phyloP scores from a whole-genome alignment of 2,797 vertebrate species.

The Tapera naevia region DNA sequence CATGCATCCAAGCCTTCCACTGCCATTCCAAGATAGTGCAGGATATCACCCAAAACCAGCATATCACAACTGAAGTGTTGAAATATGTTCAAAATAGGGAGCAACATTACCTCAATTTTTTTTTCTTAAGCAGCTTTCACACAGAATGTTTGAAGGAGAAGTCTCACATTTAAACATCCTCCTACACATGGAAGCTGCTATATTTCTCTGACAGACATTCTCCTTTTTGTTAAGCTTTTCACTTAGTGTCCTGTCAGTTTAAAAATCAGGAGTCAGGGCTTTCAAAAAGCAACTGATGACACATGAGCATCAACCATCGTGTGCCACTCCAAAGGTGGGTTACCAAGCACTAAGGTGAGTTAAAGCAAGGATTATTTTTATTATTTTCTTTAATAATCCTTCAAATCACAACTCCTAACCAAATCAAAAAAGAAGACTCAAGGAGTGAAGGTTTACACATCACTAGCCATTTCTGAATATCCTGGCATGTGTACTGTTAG shows the following conservation, averaged over 20 bases:
- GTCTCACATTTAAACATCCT: conserved; percentile 15
- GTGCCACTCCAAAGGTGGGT: background rate
- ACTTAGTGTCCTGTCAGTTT: background rate
- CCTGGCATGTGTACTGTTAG: fast-evolving
- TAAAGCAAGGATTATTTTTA: background rate
- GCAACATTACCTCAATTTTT: background rate
- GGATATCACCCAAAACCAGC: background rate
- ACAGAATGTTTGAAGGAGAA: background rate
- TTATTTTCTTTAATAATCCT: background rate
- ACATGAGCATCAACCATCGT: background rate
- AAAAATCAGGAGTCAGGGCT: background rate
- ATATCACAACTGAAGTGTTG: background rate
- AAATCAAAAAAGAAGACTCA: background rate
- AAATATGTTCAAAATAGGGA: background rate
- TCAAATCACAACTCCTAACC: background rate
- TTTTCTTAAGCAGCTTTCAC: background rate
- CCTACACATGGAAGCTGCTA: background rate
- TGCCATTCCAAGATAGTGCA: fast-evolving
- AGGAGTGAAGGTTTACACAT: background rate
- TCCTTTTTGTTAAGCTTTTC: background rate
- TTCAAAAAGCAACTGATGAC: background rate
- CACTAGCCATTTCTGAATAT: background rate
- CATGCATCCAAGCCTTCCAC: background rate
- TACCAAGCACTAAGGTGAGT: background rate
- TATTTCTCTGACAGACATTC: conserved; percentile 1